Base-by-base conservation (phyloP, 2,797 vertebrate species). In the Acropternis orthonyx region DNA sequence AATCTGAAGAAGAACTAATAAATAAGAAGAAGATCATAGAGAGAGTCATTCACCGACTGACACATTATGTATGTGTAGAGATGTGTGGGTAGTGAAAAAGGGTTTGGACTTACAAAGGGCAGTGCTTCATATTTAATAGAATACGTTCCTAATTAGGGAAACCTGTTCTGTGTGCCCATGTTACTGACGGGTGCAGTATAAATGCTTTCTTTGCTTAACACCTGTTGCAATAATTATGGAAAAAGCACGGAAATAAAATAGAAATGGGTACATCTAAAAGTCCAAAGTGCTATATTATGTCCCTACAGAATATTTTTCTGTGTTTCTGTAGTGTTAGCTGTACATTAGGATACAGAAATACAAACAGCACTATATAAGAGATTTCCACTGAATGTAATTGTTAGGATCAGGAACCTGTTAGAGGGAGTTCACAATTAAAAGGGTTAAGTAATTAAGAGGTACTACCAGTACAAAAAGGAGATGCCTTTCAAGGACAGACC, bases 1-100 rank as follows among this genome's bases (percentile, higher is more conserved):
- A 99, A 89, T 99, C 99, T 10, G 99, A 99, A 98, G 98, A 99
- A 93, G 99, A 99, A 59, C 98, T 99, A 34, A 97, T 99, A 97
- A 99, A 98, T 94, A 99, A 98, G 96, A 99, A 99, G 98, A 98
- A 98, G 58, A 98, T 99, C 89, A 99, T 99, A n/a, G 99, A 99
- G 96, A 99, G 99, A 96, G 98, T 99, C 90, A 98, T 99, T 97
- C 98, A 99, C 97, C 98, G 99, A 88, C 99, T 99, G 88, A 99
- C 99, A 8, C 98, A 99, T 97, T 99, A 99, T 48, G 99, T 99
- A 98, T 85, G 99, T 99, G 94, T 34, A 55, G n/a, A 75, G 51
- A 59, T 75, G 30, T 26, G 26, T 66, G 30, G 14, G 5, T 44
- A 44, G 75, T 80, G 49, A 36, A 58, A 78, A 39, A 20, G 24